phyloP scores from a whole-genome alignment of 2,797 vertebrate species.

The Lepilemur septentrionalis region DNA sequence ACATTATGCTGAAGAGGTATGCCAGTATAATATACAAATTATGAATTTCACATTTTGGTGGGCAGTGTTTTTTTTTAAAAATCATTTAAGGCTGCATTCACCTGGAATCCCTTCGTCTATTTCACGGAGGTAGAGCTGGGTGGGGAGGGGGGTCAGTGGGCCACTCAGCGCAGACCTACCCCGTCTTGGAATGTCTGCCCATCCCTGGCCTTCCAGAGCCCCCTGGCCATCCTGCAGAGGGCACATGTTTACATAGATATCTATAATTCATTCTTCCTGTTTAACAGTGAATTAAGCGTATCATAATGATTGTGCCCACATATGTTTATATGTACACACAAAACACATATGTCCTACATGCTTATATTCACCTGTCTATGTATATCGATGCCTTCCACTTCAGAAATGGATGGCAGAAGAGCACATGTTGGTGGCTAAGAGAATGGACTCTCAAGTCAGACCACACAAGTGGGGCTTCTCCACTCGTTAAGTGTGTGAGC shows the following conservation, averaged over 20 bases:
- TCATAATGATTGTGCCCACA: neutral
- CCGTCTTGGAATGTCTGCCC: neutral
- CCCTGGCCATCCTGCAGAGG: neutral
- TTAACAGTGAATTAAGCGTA: neutral
- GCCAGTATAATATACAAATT: neutral
- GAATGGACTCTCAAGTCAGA: neutral
- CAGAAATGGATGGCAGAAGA: neutral
- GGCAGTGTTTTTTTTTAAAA: neutral
- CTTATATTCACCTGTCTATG: too few species aligned
- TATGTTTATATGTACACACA: neutral
- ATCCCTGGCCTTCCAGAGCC: too few species aligned
- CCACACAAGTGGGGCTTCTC: neutral
- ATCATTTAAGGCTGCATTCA: neutral
- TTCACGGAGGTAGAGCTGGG: neutral
- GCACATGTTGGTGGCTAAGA: neutral
- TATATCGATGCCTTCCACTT: neutral
- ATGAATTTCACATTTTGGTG: conserved; percentile 33
- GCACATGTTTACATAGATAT: neutral
- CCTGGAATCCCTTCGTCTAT: neutral
- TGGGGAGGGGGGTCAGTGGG: neutral
- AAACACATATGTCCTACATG: too few species aligned
- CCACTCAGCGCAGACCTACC: too few species aligned
- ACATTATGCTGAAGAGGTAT: neutral
- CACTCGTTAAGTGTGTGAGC: neutral
- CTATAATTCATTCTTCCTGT: neutral